phyloP scores from a whole-genome alignment of 2,888 invertebrate genomes.

The Peribatodes rhomboidaria region DNA sequence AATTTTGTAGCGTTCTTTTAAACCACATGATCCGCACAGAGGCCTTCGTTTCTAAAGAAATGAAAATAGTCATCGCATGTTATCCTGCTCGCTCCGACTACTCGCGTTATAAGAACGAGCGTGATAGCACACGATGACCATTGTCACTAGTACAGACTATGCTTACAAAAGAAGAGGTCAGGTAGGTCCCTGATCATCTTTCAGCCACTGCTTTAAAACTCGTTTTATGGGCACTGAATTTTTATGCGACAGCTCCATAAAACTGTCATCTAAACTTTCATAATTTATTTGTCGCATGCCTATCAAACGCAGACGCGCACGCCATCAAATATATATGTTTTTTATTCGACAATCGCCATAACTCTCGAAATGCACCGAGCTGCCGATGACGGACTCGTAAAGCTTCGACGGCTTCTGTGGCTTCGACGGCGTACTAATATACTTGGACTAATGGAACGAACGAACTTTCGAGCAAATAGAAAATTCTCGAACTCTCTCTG shows the following conservation, averaged over 20 bases:
- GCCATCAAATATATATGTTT: constrained; percentile 42
- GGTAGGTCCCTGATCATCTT: constrained; percentile 9
- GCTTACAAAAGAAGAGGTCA: not conserved
- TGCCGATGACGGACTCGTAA: constrained; percentile 43
- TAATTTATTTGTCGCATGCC: constrained; percentile 44
- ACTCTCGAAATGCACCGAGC: constrained; percentile 39
- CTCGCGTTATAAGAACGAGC: too few relatives aligned
- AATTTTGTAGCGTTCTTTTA: too few relatives aligned
- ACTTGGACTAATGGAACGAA: not conserved
- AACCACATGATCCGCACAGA: too few relatives aligned
- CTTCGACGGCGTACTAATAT: not conserved
- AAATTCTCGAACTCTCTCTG: too few relatives aligned
- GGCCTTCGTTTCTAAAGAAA: too few relatives aligned
- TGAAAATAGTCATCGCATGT: too few relatives aligned
- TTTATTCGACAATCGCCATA: constrained; percentile 40
- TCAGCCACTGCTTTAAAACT: constrained; percentile 15
- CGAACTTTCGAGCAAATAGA: not conserved
- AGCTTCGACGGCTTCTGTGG: too few relatives aligned
- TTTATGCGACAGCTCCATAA: constrained; percentile 31
- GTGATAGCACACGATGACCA: too few relatives aligned
- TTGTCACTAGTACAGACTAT: too few relatives aligned
- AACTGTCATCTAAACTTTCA: constrained; percentile 36
- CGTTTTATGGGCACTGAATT: constrained; percentile 28
- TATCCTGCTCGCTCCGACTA: too few relatives aligned
- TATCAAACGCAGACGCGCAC: constrained; percentile 43